Evolutionary conservation across 2,888 invertebrate species (phyloP).

Genomic region (Temnothorax ravouxi): DNA sequence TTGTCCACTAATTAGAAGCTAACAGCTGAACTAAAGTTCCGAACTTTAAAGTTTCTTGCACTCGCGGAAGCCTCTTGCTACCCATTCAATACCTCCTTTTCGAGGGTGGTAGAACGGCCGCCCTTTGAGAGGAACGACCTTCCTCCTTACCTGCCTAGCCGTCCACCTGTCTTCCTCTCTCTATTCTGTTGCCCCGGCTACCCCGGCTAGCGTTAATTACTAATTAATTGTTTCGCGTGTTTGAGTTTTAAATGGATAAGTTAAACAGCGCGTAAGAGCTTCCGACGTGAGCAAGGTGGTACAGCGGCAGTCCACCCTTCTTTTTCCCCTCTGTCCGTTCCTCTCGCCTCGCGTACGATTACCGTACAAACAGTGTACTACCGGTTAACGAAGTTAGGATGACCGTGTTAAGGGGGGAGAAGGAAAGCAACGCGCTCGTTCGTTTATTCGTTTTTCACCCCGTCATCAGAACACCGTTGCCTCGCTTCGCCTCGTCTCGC

Average conservation of each 20-base stretch:
- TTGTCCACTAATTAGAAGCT: slow-evolving; percentile 86
- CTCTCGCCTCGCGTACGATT: slow-evolving; percentile 70
- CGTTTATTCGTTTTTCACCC: slow-evolving; percentile 80
- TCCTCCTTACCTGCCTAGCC: slow-evolving; percentile 37
- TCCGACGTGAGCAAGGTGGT: slow-evolving; percentile 61
- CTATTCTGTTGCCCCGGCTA: slow-evolving; percentile 56
- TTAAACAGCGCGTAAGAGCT: slow-evolving; percentile 81
- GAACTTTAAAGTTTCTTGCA: slow-evolving; percentile 85
- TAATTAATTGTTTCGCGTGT: slow-evolving; percentile 86
- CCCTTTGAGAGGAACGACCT: slow-evolving; percentile 72
- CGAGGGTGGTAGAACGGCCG: slow-evolving; percentile 65
- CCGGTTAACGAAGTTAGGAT: slow-evolving; percentile 80
- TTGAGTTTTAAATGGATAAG: slow-evolving; percentile 85
- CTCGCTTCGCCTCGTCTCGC: slow-evolving; percentile 25
- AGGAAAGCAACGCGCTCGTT: slow-evolving; percentile 66
- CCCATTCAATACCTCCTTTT: slow-evolving; percentile 62
- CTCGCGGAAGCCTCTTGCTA: slow-evolving; percentile 75
- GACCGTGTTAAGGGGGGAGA: slow-evolving; percentile 72
- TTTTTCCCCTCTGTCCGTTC: slow-evolving; percentile 53
- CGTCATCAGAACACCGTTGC: slow-evolving; percentile 68
- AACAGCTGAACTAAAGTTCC: slow-evolving; percentile 84
- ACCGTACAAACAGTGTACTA: slow-evolving; percentile 72
- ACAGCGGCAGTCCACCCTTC: slow-evolving; percentile 58
- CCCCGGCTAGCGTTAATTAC: slow-evolving; percentile 83
- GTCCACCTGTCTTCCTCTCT: slow-evolving; percentile 50